Evolutionary conservation across 2,113 vertebrate genomes (phyloP), one percentile per base, ranked within the genome.

Genomic region (Stegostoma tigrinum): DNA sequence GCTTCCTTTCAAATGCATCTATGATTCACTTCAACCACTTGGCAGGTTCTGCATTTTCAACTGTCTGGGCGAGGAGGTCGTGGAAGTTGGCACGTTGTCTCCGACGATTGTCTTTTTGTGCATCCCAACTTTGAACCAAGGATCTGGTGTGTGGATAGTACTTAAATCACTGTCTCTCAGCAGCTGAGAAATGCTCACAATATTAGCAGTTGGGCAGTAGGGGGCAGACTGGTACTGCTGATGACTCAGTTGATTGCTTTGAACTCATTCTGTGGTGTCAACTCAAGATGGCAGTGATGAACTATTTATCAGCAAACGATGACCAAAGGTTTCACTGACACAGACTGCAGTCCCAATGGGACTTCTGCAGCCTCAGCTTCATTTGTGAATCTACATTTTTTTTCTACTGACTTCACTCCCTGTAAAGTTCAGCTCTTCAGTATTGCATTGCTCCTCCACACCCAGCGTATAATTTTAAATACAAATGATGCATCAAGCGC

Each of bases 221-320:
- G 94, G 68, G 94, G 68, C 15, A 95, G 94, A 30, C 94, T 34
- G 23, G 14, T 45, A 30, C 94, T 75, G 94, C 42, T 72, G 24
- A 70, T 95, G 93, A 10, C 93, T 14, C n/a, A 27, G 23, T 17
- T 19, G 27, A 72, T 30, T 0, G 27, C 5, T 3, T 24, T 48
- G 24, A 52, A 17, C 67, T 42, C 67, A 34, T 23, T 45, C 17
- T 45, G 55, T 61, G 0, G 5, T 52, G 67, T 19, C 45, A 95
- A 52, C 94, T 95, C 67, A 95, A 72, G 94, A 95, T 95, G 68
- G 94, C 94, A 95, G 94, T 52, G 68, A 17, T 75, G 94, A 72
- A 48, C 67, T 52, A 72, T 75, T 1, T 61, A 61, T 90, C 27
- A 61, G 67, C 12, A 23, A 95, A 48, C 24, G 27, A 17, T 95